Percentiles rank a stretch among this genome's conserved stretches.
These are phyloP conservation scores for Zenarchopterus dispar DNA, from an alignment of 2,797 vertebrate genomes.

Conservation along the genomic window DNA sequence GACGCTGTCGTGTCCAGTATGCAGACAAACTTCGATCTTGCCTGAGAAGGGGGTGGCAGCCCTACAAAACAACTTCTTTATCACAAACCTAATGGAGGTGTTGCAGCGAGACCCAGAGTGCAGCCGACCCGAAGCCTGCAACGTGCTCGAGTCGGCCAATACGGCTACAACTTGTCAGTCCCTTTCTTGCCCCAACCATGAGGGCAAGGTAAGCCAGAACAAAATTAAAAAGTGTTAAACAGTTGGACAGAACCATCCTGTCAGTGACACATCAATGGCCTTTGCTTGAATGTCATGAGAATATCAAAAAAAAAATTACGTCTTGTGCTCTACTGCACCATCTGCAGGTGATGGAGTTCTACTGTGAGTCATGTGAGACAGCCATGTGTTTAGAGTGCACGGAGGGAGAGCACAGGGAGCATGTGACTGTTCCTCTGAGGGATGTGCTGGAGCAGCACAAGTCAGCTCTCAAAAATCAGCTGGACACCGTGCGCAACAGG, in stretches of 20 bases:
- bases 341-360: constrained; percentile 95
- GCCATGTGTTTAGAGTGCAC: constrained; percentile 96
- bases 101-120: constrained; percentile 90
- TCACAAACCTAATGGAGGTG: constrained; percentile 96
- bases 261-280: background rate
- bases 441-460: constrained; percentile 96
- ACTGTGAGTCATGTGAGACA: constrained; percentile 95
- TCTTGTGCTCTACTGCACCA: constrained; percentile 53
- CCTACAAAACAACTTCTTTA: constrained; percentile 97
- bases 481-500: constrained; percentile 91
- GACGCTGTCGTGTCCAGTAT: constrained; percentile 95
- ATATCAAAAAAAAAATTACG: background rate
- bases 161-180: constrained; percentile 87
- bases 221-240: background rate
- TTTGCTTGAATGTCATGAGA: background rate
- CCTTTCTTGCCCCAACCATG: constrained; percentile 94
- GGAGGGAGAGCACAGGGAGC: constrained; percentile 91
- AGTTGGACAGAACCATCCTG: background rate
- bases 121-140: constrained; percentile 79
- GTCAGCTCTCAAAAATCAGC: constrained; percentile 89
- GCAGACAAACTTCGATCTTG: constrained; percentile 95
- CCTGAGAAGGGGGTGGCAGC: constrained; percentile 93
- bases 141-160: constrained; percentile 85
- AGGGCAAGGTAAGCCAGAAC: constrained; percentile 88
- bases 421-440: constrained; percentile 90